These are phyloP conservation scores for Ectropis crepuscularia DNA, from an alignment of 2,888 invertebrate species.

Conservation along the genomic window DNA sequence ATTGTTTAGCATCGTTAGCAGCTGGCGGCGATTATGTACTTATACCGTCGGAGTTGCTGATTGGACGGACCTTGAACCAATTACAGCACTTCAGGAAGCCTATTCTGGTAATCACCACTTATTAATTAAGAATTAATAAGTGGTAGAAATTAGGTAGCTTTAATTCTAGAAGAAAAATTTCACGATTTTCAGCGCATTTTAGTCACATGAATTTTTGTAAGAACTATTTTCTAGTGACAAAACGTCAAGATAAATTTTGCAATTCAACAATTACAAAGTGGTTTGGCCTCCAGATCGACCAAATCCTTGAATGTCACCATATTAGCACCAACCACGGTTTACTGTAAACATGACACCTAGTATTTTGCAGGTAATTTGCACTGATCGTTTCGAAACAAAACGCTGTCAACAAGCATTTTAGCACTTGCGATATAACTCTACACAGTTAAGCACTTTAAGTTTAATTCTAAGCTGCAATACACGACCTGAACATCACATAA, in stretches of 20 bases:
- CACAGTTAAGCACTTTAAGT: not conserved
- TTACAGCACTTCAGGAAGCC: not conserved
- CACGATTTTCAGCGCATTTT: not conserved
- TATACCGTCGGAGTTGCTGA: conserved; percentile 8
- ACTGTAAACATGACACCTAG: not conserved
- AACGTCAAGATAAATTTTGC: no score
- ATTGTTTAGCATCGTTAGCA: conserved; percentile 10
- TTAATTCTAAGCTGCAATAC: not conserved
- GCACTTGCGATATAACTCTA: not conserved
- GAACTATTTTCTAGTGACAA: no score
- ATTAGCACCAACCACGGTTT: not conserved
- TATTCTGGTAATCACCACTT: not conserved
- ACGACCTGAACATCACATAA: no score
- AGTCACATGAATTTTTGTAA: no score
- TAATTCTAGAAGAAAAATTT: not conserved
- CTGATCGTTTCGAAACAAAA: conserved; percentile 13
- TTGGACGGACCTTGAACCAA: conserved; percentile 20
- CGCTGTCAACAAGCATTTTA: not conserved
- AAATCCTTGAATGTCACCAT: not conserved
- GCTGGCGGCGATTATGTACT: conserved; percentile 8
- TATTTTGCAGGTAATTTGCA: not conserved
- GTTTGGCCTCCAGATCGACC: no score
- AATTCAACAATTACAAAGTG: no score
- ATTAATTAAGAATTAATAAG: no score
- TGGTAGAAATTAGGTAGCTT: no score